A percentile compares a stretch with the other conserved stretches of the same genome.
These are phyloP conservation scores for Hemibagrus guttatus DNA, from an alignment of 2,797 vertebrate genomes.

Conservation along the genomic window DNA sequence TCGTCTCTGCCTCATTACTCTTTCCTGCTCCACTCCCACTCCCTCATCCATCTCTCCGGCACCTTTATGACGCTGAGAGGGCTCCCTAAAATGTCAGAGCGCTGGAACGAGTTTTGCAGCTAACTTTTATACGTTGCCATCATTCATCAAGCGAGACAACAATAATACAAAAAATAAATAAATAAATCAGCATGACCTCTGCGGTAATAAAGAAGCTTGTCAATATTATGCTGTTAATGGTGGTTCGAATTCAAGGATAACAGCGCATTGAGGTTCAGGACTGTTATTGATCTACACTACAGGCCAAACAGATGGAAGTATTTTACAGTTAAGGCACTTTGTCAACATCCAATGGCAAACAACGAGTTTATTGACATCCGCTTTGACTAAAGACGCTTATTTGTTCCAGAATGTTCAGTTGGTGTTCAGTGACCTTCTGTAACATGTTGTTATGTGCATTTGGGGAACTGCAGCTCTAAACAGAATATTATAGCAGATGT, in stretches of 20 bases:
- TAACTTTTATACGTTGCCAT: slow-evolving; percentile 67
- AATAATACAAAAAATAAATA: slow-evolving; percentile 69
- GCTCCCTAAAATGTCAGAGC: slow-evolving; percentile 73
- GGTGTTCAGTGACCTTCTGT: not conserved
- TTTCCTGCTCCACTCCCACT: slow-evolving; percentile 51
- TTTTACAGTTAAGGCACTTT: slow-evolving; percentile 10
- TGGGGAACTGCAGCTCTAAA: not conserved
- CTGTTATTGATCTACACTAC: slow-evolving; percentile 32
- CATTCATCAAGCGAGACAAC: slow-evolving; percentile 63
- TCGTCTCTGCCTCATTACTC: slow-evolving; percentile 44
- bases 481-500: not conserved
- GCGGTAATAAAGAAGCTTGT: slow-evolving; percentile 63
- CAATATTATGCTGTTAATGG: slow-evolving; percentile 58
- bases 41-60: slow-evolving; percentile 68
- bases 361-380: not conserved
- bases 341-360: not conserved
- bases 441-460: not conserved
- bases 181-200: slow-evolving; percentile 68
- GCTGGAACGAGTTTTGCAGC: slow-evolving; percentile 44
- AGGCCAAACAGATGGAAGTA: not conserved
- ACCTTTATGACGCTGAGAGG: slow-evolving; percentile 72
- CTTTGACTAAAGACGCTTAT: not conserved
- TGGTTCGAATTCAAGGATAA: slow-evolving; percentile 46
- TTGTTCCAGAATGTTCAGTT: no score
- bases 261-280: slow-evolving; percentile 4